Evolutionary conservation across 2,113 vertebrate genomes (phyloP), one percentile per base, ranked within the genome.

Genomic region (Ceyx cyanopectus): DNA sequence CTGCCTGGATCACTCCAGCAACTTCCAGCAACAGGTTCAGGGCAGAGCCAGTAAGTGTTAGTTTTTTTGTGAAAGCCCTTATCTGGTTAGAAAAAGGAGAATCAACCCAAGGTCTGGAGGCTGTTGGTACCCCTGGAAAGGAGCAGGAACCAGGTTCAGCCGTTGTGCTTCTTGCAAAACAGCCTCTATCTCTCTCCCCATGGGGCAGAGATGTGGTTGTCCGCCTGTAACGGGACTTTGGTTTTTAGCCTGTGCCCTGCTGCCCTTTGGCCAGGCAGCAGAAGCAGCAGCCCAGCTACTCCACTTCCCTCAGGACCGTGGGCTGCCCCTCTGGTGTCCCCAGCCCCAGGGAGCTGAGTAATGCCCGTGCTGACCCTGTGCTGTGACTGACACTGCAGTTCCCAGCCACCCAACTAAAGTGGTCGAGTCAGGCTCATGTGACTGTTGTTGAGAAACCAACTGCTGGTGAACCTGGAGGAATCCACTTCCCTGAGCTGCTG

Each of bases 231-330:
- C 3, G 6, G 32, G 53, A 1, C 2, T 18, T 53, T 10, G 54
- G 24, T 48, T 22, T 61, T 56, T 6, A 27, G 34, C 68, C 61
- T 0, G 26, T 3, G 8, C 12, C 40, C 74, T 18, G 23, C 1
- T 1, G 19, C 3, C 34, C 17, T n/a, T 45, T 20, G 3, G 5
- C 2, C 15, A 1, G 9, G 46, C 14, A 46, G 12, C 32, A 29
- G 62, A 21, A 30, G 15, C 61, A 9, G 2, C 50, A 10, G 34
- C 37, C 18, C 70, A 6, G 2, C 50, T 10, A 0, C 8, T 24
- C 12, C 1, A 0, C 20, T 17, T 21, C 29, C 14, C 12, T 34
- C 1, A 8, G 40, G 54, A 3, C n/a, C 16, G 1, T 0, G 41
- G 20, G 56, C 26, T 32, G 23, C 18, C 88, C 46, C 1, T 1